Percentiles rank a stretch among this genome's conserved stretches.
These are phyloP conservation scores for Parelbella ahira DNA, from an alignment of 2,888 invertebrate genomes.

Conservation along the genomic window DNA sequence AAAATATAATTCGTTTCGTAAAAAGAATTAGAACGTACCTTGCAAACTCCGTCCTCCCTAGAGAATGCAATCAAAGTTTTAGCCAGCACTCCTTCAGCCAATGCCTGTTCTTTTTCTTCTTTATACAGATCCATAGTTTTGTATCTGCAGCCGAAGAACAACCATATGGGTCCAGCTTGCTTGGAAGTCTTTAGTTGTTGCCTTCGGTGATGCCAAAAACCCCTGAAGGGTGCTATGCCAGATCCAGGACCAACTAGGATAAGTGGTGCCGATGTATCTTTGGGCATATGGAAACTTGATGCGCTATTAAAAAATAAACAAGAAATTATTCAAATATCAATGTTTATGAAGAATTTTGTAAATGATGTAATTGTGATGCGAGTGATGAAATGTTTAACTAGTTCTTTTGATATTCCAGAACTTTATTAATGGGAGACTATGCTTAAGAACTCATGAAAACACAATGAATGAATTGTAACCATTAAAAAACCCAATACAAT, in stretches of 20 bases:
- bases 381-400: no score
- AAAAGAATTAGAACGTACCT: constrained; percentile 75
- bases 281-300: constrained; percentile 91
- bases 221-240: constrained; percentile 96
- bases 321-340: no score
- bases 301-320: constrained; percentile 82
- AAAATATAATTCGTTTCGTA: no score
- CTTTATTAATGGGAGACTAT: no score
- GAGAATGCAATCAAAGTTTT: constrained; percentile 90
- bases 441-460: no score
- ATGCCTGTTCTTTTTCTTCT: constrained; percentile 87
- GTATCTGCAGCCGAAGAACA: constrained; percentile 94
- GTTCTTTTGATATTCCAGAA: no score
- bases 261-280: constrained; percentile 86
- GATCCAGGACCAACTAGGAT: constrained; percentile 95
- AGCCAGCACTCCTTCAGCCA: constrained; percentile 84
- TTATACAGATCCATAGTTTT: constrained; percentile 89
- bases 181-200: constrained; percentile 43
- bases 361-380: no score
- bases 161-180: constrained; percentile 80
- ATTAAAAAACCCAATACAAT: no score
- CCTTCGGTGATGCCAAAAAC: constrained; percentile 93
- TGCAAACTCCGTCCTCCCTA: constrained; percentile 85
- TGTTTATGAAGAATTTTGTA: no score
- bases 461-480: no score